phyloP scores from a whole-genome alignment of 2,888 invertebrate genomes.

The Harpalus rubripes region DNA sequence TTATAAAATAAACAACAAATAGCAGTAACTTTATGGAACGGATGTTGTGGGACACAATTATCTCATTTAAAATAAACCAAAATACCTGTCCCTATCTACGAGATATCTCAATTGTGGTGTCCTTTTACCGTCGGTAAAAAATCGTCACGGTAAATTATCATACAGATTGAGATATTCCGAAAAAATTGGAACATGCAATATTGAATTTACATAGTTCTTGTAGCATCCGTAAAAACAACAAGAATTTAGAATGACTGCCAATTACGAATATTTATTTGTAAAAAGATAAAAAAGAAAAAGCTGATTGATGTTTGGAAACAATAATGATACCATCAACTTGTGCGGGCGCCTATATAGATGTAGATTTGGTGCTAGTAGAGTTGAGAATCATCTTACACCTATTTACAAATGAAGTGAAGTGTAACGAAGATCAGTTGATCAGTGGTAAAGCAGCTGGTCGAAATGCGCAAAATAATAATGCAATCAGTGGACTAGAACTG shows the following conservation, averaged over 20 bases:
- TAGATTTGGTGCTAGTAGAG: neutral
- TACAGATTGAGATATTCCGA: conserved; percentile 22
- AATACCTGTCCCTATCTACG: neutral
- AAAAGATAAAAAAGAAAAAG: neutral
- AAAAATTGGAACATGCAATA: neutral
- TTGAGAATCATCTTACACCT: conserved; percentile 60
- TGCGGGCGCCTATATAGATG: conserved; percentile 10
- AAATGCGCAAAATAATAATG: conserved; percentile 52
- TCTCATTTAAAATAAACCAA: neutral
- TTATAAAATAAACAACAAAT: conserved; percentile 6
- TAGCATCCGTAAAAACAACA: neutral
- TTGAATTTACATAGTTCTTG: neutral
- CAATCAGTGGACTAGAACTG: conserved; percentile 53
- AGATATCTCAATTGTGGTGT: conserved; percentile 13
- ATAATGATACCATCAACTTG: neutral
- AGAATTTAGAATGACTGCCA: neutral
- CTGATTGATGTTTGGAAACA: neutral
- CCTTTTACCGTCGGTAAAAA: conserved; percentile 2
- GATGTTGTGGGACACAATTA: neutral
- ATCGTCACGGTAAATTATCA: neutral
- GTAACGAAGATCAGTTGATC: conserved; percentile 44
- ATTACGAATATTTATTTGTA: neutral
- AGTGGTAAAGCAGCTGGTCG: conserved; percentile 26
- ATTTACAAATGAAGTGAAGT: conserved; percentile 54
- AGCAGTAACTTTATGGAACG: neutral